Percentiles rank a stretch among this genome's conserved stretches.
Conservation (phyloP, 2,797 vertebrate species). For the Typhlichthys eigenmanni region DNA sequence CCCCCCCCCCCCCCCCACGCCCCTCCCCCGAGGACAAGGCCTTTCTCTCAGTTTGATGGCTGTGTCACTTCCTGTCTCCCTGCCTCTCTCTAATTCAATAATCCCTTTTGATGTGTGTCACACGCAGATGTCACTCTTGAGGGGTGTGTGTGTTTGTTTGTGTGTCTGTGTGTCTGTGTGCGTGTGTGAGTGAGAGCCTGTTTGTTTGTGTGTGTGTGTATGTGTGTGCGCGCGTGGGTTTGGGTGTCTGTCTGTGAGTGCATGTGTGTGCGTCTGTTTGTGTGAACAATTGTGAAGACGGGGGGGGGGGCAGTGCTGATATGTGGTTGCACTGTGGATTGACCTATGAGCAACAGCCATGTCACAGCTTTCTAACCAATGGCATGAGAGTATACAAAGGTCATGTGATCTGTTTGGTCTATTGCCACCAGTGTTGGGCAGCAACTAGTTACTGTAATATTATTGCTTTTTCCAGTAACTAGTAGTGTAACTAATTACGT, state of each 20-base stretch:
- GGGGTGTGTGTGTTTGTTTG: neutral
- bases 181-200: no score
- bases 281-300: neutral
- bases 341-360: constrained; percentile 19
- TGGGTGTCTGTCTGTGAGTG: no score
- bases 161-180: no score
- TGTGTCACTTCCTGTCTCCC: constrained; percentile 69
- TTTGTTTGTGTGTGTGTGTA: no score
- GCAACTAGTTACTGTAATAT: no score
- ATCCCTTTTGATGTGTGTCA: constrained; percentile 74
- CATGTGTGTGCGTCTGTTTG: no score
- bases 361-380: neutral
- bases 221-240: no score
- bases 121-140: constrained; percentile 55
- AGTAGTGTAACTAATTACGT: no score
- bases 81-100: constrained; percentile 77
- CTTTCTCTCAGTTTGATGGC: constrained; percentile 70
- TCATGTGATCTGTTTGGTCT: no score
- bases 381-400: neutral
- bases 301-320: neutral
- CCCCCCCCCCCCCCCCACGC: constrained; percentile 66
- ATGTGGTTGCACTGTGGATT: constrained; percentile 17
- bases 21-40: constrained; percentile 62
- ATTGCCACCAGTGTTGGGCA: no score
- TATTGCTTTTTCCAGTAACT: no score